Percentiles rank a stretch among this genome's conserved stretches.
These are phyloP conservation scores for Eulemur mongoz DNA, from an alignment of 2,797 vertebrate species.

Conservation along the genomic window DNA sequence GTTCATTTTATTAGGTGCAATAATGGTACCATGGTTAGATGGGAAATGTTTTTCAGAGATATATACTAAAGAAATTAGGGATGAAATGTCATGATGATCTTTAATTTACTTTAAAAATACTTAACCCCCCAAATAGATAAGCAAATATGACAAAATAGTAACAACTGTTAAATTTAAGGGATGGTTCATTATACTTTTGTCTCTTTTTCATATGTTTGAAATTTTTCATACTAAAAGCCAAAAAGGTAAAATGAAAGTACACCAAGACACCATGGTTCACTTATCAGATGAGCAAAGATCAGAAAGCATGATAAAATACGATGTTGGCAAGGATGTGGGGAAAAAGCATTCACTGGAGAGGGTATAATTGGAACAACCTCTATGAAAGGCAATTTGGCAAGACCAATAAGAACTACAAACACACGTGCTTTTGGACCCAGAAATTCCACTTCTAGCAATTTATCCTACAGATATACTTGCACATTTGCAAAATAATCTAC, in stretches of 20 bases:
- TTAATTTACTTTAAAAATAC: constrained; percentile 39
- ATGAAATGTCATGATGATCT: neutral
- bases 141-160: neutral
- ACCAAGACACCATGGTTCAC: neutral
- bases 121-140: neutral
- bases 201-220: neutral
- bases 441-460: constrained; percentile 50
- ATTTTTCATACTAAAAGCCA: neutral
- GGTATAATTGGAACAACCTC: neutral
- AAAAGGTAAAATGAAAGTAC: neutral
- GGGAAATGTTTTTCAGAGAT: neutral
- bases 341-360: neutral
- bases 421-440: neutral
- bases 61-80: neutral
- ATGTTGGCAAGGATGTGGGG: neutral
- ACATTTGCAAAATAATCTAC: neutral
- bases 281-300: neutral
- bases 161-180: neutral
- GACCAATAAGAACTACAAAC: neutral
- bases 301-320: neutral
- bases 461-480: neutral
- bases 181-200: neutral
- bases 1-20: constrained; percentile 19
- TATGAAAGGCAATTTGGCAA: constrained; percentile 34
- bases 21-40: neutral